phyloP scores from a whole-genome alignment of 2,113 vertebrate genomes.

The Lathamus discolor region DNA sequence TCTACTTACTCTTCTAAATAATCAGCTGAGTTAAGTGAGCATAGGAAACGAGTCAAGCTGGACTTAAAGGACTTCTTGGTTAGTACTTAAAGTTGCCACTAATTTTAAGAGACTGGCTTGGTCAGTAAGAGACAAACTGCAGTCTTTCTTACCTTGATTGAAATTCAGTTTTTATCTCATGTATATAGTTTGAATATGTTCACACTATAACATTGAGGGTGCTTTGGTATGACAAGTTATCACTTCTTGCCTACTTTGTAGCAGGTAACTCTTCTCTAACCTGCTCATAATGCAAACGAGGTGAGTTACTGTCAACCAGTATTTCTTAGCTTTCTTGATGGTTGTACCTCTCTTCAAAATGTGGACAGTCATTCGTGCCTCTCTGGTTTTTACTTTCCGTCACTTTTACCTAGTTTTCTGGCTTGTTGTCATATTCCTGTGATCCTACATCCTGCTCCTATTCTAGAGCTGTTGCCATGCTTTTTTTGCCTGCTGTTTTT shows the following conservation, averaged over 20 bases:
- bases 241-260: neutral
- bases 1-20: neutral
- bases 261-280: neutral
- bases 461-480: neutral
- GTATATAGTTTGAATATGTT: neutral
- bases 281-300: neutral
- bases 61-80: neutral
- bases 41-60: neutral
- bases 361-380: rapidly evolving
- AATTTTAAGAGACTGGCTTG: neutral
- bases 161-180: rapidly evolving
- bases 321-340: neutral
- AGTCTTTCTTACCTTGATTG: neutral
- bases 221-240: neutral
- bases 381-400: neutral
- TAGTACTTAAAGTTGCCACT: neutral
- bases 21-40: neutral
- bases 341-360: neutral
- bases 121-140: neutral
- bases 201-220: neutral
- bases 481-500: neutral
- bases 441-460: neutral
- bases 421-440: neutral
- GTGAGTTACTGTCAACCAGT: rapidly evolving
- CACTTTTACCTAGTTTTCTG: neutral